phyloP scores from a whole-genome alignment of 1,140 invertebrate species.

The Brachionus angularis region DNA sequence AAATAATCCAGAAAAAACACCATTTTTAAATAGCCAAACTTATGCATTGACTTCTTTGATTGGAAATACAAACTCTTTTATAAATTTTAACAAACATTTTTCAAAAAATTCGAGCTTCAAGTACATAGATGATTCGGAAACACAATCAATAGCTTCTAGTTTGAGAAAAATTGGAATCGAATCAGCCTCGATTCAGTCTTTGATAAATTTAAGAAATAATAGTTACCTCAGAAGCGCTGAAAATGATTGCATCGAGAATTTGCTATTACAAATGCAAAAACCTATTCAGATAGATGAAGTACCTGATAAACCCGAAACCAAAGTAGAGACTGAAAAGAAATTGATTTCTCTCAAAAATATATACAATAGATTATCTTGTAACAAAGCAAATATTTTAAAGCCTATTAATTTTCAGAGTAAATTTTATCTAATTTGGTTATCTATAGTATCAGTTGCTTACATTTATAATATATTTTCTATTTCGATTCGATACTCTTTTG shows the following conservation, averaged over 20 bases:
- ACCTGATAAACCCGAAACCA: not conserved
- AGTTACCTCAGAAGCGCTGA: constrained; percentile 32
- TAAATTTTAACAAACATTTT: too few species aligned
- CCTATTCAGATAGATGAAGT: not conserved
- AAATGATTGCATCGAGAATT: constrained; percentile 12
- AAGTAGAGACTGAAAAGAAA: not conserved
- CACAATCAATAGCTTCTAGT: constrained; percentile 12
- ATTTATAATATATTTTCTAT: constrained; percentile 84
- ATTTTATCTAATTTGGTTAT: constrained; percentile 75
- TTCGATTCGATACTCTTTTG: constrained; percentile 73
- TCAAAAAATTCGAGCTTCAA: too few species aligned
- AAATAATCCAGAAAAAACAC: not conserved
- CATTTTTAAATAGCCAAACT: not conserved
- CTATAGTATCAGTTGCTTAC: constrained; percentile 71
- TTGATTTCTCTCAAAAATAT: not conserved
- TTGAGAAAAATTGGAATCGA: constrained; percentile 24
- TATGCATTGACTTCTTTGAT: too few species aligned
- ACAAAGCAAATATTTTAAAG: too few species aligned
- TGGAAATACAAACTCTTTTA: too few species aligned
- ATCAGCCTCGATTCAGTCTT: not conserved
- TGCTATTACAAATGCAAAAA: constrained; percentile 36
- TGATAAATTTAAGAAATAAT: not conserved
- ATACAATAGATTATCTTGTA: not conserved
- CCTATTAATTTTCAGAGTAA: constrained; percentile 57
- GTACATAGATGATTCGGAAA: too few species aligned